Evolutionary conservation across 2,888 invertebrate genomes (phyloP), one percentile per base, ranked within the genome.

Genomic region (Monoplex corrugatus): DNA sequence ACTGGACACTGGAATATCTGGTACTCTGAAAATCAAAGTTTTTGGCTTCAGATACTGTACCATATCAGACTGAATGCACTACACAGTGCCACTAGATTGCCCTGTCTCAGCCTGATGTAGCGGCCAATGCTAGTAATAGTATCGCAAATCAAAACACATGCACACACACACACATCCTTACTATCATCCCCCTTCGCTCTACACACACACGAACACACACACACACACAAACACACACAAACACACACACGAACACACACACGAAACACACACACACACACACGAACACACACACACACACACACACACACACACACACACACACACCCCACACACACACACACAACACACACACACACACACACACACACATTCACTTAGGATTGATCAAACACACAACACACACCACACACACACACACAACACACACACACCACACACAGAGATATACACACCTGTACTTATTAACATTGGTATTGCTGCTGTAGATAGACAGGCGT

Each of bases 401-500:
- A 50, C 50, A 50, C 16, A 13, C 8, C 50, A 50, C 16, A 13
- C 8, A 50, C 50, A 13, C 8, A 50, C 50, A 50, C 50, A 50
- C 50, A 50, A 50, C 50, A 50, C 16, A 57, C 57, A 57, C 57
- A 57, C 57, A 57, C 57, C 50, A 57, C 10, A 57, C 50, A 57
- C 57, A 57, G 10, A 72, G 28, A 72, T 16, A 8, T 19, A 43
- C n/a, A 83, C 10, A 97, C 97, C 95, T 96, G 23, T 96, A 96
- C 91, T 97, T 96, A 13, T 94, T 94, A 97, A 96, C 95, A 94
- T 96, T 97, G 78, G 40, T 78, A 91, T 97, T 97, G 72, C 97
- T 97, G 90, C 97, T 96, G 96, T 99, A 99, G 92, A 99, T 97
- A 89, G 98, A 98, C 97, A 99, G 98, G 96, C 98, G 97, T 3